Evolutionary conservation across 2,113 vertebrate species (phyloP).

Genomic region (Pongo abelii): DNA sequence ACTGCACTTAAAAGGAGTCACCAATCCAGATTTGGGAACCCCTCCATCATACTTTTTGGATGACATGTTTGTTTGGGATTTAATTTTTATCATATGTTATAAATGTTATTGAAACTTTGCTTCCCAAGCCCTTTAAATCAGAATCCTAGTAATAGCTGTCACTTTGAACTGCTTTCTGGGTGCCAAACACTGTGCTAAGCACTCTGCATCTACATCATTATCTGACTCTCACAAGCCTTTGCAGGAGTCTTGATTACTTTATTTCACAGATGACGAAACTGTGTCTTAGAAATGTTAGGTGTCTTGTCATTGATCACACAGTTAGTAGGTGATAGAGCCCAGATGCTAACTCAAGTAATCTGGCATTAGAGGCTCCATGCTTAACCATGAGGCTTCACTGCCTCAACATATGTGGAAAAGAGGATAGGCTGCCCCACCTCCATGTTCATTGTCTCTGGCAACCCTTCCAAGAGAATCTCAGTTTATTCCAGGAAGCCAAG

Average conservation of each 20-base stretch:
- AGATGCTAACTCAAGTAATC: not conserved
- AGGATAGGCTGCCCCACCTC: not conserved
- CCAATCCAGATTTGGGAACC: not conserved
- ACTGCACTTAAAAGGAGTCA: not conserved
- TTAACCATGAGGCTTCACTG: not conserved
- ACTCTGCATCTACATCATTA: not conserved
- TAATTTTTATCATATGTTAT: not conserved
- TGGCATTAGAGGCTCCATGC: not conserved
- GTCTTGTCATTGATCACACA: not conserved
- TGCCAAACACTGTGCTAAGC: not conserved
- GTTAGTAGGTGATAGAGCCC: not conserved
- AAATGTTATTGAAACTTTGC: not conserved
- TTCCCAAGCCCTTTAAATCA: not conserved
- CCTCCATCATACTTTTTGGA: not conserved
- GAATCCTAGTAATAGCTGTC: not conserved
- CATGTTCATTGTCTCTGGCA: not conserved
- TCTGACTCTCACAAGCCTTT: not conserved
- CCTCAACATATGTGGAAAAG: not conserved
- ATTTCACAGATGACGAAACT: not conserved
- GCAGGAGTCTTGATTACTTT: not conserved
- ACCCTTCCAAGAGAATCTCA: not conserved
- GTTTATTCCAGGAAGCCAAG: not conserved
- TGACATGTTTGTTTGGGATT: not conserved
- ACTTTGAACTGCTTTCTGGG: not conserved
- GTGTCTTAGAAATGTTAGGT: not conserved